Evolutionary conservation across 2,888 invertebrate species (phyloP), one percentile per base, ranked within the genome.

Genomic region (Orthosia incerta): DNA sequence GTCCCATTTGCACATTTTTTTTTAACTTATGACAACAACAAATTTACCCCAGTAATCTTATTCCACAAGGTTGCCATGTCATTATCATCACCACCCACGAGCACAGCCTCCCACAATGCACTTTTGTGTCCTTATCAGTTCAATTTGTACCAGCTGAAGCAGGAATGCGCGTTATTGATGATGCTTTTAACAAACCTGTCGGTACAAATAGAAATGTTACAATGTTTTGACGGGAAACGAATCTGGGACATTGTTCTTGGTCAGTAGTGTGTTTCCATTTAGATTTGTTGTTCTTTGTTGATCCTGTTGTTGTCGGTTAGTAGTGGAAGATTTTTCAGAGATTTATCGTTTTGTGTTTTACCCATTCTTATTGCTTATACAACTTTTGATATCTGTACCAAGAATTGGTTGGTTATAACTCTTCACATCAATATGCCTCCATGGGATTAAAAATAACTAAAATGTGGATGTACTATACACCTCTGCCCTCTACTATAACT

Each of bases 131-230:
- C 65, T 79, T 83, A 83, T 83, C 83, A 85, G 46, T 15, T 59
- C 65, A 67, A 84, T 84, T 82, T 80, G 85, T 87, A 46, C 60
- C 66, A 76, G 46, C 62, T 31, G 63, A 23, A 56, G 64, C 45
- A 12, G 71, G 71, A 72, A 77, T 76, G 83, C 50, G 31, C 18
- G 83, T 81, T 83, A 86, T 86, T 83, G 87, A 86, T 86, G 86
- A 79, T 78, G 87, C 86, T 86, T 87, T 86, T 86, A 86, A 79
- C 50, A 69, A 57, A 79, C 72, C 70, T 71, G 75, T 64, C 48
- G 46, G 60, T 62, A 60, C 48, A 66, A 71, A 83, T 82, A 82
- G 71, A 82, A 82, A 69, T 45, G 74, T 83, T 72, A 59, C 57
- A 64, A 45, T 70, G 61, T 79, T 66, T 64, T 73, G 68, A 69